Base-by-base conservation (phyloP, 2,797 vertebrate genomes). In the Chiloscyllium punctatum region DNA sequence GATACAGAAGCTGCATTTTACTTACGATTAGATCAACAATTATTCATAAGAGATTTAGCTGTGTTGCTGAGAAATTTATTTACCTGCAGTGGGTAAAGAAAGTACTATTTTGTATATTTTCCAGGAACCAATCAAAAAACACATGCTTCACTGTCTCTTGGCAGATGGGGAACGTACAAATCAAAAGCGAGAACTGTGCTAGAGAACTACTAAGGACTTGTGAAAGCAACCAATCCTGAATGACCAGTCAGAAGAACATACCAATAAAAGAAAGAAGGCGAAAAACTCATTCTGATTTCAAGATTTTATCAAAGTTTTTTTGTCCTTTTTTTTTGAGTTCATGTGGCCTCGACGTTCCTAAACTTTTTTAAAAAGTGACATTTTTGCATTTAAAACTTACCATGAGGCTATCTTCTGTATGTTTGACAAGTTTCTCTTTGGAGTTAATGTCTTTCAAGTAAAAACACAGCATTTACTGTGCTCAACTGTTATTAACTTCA, bases 31-130 rank as follows among this genome's bases (percentile, higher is more conserved):
- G 82, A 48, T 48, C 42, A 84, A 2, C 21, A 25, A 9, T 84
- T 48, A 16, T 88, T 88, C 30, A 25, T 84, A 84, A 84, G 25
- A 57, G 51, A 57, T 88, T 68, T 91, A 91, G 88, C 88, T 23
- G 37, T 37, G 33, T 91, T 7, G 91, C 33, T 37, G 88, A 68
- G 27, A 62, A 62, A 62, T 66, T 66, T 91, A 91, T 68, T 91
- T 91, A 91, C 88, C 88, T 91, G n/a, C 88, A 91, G 62, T 91
- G 18, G 88, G 88, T 91, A 91, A 91, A 91, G 57, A 91, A 91
- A 91, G 88, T 91, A 66, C 88, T 66, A 91, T 91, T 91, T 84
- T 84, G 42, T 91, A 68, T 91, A 91, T 68, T 68, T 91, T 91
- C 57, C 62, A 91, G 88, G 57, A 91, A 91, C 57, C 57, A 68